Base-by-base conservation (phyloP, 2,797 vertebrate genomes). In the Hylomyscus alleni region DNA sequence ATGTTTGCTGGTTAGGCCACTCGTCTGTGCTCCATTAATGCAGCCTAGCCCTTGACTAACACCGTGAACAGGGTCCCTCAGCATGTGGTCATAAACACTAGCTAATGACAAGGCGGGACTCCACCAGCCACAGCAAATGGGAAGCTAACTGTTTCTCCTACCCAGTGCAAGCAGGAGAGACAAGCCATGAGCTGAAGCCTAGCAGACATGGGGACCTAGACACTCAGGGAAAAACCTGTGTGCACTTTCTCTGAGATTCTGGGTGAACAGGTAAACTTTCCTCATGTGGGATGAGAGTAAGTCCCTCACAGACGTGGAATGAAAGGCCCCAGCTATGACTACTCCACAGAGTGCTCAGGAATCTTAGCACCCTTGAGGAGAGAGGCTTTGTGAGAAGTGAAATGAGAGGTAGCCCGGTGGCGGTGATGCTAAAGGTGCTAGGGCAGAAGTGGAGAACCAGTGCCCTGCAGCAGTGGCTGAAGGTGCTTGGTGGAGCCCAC, bases 51-150 rank as follows among this genome's bases (percentile, higher is more conserved):
- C 6, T 52, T 54, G 65, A 56, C n/a, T 84, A 62, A 50, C 34
- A n/a, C 58, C 37, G 22, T 7, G 5, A 84, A 93, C 24, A 31
- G 91, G 40, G 37, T 50, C 72, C 84, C 69, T 78, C 54, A 56
- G 76, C 47, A 3, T 82, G n/a, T 56, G 44, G 75, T 93, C 92
- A 76, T 80, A 91, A 62, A 65, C 67, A 87, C 12, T n/a, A 47
- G 54, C 62, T 80, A 75, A 85, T 34, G 77, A 75, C 40, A 90
- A 90, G n/a, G 93, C 65, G 14, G 88, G 37, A 72, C 89, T 65
- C 76, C 73, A 67, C 69, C 37, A 73, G 76, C 19, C 37, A 29
- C 13, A 54, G 8, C 73, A 72, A 81, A 60, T n/a, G 26, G 29
- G 44, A 14, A 29, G 37, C 58, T 90, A 89, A 76, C 60, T 0